Percentiles rank a stretch among this genome's conserved stretches.
phyloP scores from a whole-genome alignment of 2,888 invertebrate genomes.

The Tribolium freemani region DNA sequence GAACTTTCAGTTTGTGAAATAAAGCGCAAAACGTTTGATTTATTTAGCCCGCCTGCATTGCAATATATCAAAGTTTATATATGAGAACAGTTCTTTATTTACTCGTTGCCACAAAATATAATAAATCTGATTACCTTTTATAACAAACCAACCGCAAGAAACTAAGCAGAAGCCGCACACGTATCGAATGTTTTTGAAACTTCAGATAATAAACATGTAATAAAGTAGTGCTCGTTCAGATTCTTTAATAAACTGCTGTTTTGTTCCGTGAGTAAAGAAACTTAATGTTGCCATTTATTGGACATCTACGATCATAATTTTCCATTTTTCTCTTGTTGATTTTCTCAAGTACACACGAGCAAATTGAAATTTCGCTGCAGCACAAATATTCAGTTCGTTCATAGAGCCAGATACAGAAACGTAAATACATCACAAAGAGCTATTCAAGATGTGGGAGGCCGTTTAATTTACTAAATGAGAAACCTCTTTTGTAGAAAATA shows the following conservation, averaged over 20 bases:
- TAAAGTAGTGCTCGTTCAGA: not conserved
- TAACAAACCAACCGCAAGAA: not conserved
- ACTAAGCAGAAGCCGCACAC: not conserved
- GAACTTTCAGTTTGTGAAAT: not conserved
- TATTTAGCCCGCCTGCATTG: not conserved
- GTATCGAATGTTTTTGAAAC: not conserved
- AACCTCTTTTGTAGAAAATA: not conserved
- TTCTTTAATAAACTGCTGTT: not conserved
- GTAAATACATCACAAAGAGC: not conserved
- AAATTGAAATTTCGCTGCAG: not conserved
- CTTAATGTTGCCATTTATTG: not conserved
- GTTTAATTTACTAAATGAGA: not conserved
- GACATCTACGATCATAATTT: not conserved
- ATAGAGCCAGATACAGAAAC: not conserved
- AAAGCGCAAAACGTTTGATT: not conserved
- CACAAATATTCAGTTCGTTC: not conserved
- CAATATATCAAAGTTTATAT: too few species aligned
- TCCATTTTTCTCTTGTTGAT: not conserved
- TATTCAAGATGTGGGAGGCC: not conserved
- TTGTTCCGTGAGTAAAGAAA: not conserved
- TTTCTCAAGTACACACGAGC: not conserved
- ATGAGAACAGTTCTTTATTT: too few species aligned
- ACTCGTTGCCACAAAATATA: not conserved
- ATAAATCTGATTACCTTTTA: not conserved
- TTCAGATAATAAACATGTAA: not conserved